Evolutionary conservation across 2,113 vertebrate genomes (phyloP).

Genomic region (Pachypanchax playfairii): DNA sequence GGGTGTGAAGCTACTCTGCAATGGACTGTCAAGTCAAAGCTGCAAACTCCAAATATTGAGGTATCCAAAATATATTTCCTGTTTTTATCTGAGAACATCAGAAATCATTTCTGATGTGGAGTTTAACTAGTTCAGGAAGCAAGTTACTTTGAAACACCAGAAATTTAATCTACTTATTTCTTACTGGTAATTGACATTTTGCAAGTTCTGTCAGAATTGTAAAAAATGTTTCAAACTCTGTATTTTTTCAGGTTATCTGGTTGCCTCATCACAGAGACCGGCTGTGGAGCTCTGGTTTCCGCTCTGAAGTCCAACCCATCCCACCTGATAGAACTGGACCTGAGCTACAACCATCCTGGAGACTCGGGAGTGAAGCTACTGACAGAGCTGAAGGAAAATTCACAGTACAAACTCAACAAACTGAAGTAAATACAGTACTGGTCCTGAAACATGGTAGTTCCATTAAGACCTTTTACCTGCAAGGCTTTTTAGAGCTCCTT

Average conservation of each 20-base stretch:
- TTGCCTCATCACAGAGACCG: constrained; percentile 50
- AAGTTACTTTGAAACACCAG: too few relatives aligned
- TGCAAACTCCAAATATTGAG: constrained; percentile 58
- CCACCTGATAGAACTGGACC: constrained; percentile 55
- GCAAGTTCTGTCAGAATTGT: neutral
- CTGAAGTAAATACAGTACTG: constrained; percentile 34
- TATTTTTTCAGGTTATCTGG: constrained; percentile 54
- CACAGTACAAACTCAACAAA: neutral
- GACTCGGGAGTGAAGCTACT: constrained; percentile 22
- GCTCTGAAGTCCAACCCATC: constrained; percentile 36
- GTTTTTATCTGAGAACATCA: too few relatives aligned
- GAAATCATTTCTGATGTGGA: too few relatives aligned
- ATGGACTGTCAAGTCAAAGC: constrained; percentile 46
- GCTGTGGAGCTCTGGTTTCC: constrained; percentile 44
- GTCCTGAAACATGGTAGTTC: rapidly evolving
- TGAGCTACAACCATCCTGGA: constrained; percentile 61
- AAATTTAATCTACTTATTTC: neutral
- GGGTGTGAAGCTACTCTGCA: constrained; percentile 42
- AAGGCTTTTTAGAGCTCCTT: too few relatives aligned
- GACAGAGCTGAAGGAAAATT: rapidly evolving
- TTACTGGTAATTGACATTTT: neutral
- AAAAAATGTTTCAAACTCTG: neutral
- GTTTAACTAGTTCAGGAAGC: too few relatives aligned
- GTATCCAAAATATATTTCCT: constrained; percentile 41
- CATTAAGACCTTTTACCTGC: neutral